Percentiles rank a stretch among this genome's conserved stretches.
These are phyloP conservation scores for Metalampra italica DNA, from an alignment of 2,888 invertebrate species.

Conservation along the genomic window DNA sequence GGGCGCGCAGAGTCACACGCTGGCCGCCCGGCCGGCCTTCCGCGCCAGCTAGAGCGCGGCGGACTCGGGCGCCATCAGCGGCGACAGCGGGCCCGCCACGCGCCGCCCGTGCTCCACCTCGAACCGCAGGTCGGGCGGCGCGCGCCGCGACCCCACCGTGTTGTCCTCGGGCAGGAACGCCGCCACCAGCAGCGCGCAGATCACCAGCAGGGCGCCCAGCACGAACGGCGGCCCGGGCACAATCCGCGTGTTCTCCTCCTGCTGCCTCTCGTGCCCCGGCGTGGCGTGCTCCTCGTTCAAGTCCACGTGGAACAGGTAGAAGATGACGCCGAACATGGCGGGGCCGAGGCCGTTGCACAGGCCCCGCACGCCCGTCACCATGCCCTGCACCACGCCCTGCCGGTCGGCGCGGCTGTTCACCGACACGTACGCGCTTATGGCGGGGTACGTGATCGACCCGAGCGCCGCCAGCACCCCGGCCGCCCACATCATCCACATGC, in stretches of 20 bases:
- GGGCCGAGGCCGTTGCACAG: constrained; percentile 99
- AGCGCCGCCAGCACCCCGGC: constrained; percentile 97
- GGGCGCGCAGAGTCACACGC: constrained; percentile 58
- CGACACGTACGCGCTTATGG: constrained; percentile 98
- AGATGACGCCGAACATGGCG: constrained; percentile 98
- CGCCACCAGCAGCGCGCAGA: constrained; percentile 95
- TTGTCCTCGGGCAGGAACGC: constrained; percentile 88
- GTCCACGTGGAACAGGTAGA: constrained; percentile 99
- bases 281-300: constrained; percentile 86
- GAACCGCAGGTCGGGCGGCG: constrained; percentile 87
- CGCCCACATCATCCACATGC: constrained; percentile 99
- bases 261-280: constrained; percentile 37
- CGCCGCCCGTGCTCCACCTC: constrained; percentile 89
- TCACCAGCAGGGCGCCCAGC: constrained; percentile 97
- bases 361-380: constrained; percentile 99
- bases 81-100: constrained; percentile 87
- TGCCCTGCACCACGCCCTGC: constrained; percentile 97
- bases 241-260: constrained; percentile 81
- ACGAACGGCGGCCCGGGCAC: constrained; percentile 99
- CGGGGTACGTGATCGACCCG: constrained; percentile 98
- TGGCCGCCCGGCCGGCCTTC: constrained; percentile 63
- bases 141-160: constrained; percentile 51
- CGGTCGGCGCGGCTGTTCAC: constrained; percentile 98
- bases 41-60: constrained; percentile 82
- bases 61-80: constrained; percentile 87